These are phyloP conservation scores for Volucella inflata DNA, from an alignment of 2,888 invertebrate species.

Conservation along the genomic window DNA sequence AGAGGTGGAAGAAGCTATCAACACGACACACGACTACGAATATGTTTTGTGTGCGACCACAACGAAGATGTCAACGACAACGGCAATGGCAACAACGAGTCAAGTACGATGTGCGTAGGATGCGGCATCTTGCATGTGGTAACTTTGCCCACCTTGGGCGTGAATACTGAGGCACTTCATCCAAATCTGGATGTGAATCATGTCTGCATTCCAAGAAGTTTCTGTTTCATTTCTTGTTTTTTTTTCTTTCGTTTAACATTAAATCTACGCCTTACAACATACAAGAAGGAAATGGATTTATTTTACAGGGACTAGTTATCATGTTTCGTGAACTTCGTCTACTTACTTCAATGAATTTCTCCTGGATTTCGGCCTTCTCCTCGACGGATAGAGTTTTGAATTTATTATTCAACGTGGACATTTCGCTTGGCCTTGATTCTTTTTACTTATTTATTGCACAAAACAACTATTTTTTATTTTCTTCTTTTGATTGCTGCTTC, in stretches of 20 bases:
- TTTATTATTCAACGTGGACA: conserved; percentile 78
- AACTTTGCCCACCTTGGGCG: conserved; percentile 48
- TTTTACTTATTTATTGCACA: conserved; percentile 47
- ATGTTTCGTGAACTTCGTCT: conserved; percentile 1
- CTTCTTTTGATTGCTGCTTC: no score
- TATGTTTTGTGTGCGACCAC: no score
- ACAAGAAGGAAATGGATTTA: background rate
- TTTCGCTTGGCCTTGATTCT: conserved; percentile 30
- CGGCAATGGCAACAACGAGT: no score
- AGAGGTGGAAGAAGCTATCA: conserved; percentile 32
- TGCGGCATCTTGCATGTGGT: conserved; percentile 57
- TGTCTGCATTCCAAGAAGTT: background rate
- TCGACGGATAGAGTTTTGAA: conserved; percentile 84
- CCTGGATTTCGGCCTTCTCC: conserved; percentile 90
- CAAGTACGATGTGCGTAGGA: conserved; percentile 59
- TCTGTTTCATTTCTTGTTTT: no score
- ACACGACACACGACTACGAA: conserved; percentile 46
- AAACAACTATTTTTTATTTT: conserved; percentile 22
- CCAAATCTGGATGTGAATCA: conserved; percentile 34
- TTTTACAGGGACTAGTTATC: no score
- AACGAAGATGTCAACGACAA: no score
- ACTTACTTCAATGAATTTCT: conserved; percentile 90
- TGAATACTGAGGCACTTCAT: conserved; percentile 33
- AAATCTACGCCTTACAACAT: background rate
- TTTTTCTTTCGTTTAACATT: background rate